Conservation (phyloP, 2,113 vertebrate species). For the Hemibagrus wyckioides region DNA sequence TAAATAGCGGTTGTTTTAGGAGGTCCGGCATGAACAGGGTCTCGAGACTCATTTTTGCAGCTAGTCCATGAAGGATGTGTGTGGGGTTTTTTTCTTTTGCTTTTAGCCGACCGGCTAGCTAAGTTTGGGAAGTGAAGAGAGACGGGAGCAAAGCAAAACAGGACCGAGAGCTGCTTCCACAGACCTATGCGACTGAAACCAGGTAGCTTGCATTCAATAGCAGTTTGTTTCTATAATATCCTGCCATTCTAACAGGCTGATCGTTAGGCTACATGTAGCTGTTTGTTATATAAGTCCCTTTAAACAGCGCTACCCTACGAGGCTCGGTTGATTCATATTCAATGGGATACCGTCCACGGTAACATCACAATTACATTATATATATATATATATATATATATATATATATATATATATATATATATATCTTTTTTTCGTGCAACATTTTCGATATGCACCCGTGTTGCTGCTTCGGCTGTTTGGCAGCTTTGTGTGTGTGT, state of each 20-base stretch:
- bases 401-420: too few species aligned
- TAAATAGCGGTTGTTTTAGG: not conserved
- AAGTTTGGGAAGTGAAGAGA: constrained; percentile 71
- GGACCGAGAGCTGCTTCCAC: constrained; percentile 56
- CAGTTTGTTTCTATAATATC: not conserved
- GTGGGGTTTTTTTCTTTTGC: not conserved
- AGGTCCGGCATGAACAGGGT: constrained; percentile 28
- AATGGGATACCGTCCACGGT: not conserved
- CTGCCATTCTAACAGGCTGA: not conserved
- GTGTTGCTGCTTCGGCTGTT: not conserved
- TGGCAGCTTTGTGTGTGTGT: not conserved
- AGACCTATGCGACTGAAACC: constrained; percentile 70
- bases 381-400: too few species aligned
- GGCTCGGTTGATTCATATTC: not conserved
- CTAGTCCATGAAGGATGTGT: constrained; percentile 34
- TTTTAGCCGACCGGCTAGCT: constrained; percentile 51
- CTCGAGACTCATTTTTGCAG: not conserved
- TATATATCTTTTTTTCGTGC: too few species aligned
- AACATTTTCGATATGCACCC: not conserved
- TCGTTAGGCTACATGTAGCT: not conserved
- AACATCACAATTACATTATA: too few species aligned
- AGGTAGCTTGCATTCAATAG: constrained; percentile 62
- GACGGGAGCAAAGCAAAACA: constrained; percentile 57
- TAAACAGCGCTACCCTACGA: not conserved
- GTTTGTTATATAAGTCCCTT: not conserved